A percentile compares a stretch with the other conserved stretches of the same genome.
Conservation (phyloP, 1,140 invertebrate genomes). For the Anastrepha obliqua region DNA sequence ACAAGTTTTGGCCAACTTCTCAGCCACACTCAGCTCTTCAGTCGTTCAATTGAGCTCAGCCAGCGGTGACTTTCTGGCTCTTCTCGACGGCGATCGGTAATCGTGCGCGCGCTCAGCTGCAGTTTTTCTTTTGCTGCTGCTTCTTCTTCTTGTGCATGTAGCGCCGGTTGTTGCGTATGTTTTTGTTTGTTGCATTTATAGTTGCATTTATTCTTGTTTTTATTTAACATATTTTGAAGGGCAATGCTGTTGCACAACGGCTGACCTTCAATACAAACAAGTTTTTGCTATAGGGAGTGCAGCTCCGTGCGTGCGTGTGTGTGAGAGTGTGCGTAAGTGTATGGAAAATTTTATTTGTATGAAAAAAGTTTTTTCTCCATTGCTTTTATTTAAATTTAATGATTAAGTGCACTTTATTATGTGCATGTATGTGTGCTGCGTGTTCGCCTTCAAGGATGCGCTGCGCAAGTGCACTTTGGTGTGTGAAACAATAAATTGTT, state of each 20-base stretch:
- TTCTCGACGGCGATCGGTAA: not conserved
- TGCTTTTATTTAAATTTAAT: not conserved
- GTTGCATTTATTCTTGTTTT: slow-evolving; percentile 44
- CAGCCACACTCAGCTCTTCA: not conserved
- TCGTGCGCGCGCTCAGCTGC: not conserved
- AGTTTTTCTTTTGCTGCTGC: no score
- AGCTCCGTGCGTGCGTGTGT: not conserved
- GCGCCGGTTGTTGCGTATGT: not conserved
- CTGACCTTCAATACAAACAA: slow-evolving; percentile 29
- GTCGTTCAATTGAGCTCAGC: slow-evolving; percentile 18
- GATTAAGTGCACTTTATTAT: not conserved
- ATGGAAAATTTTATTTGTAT: not conserved
- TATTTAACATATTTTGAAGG: slow-evolving; percentile 41
- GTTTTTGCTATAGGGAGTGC: not conserved
- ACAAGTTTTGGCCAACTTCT: slow-evolving; percentile 11
- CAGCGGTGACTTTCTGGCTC: not conserved
- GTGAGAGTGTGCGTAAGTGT: not conserved
- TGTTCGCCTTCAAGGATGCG: slow-evolving; percentile 12
- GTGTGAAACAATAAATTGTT: slow-evolving; percentile 41
- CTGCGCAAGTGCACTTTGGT: not conserved
- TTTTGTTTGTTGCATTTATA: slow-evolving; percentile 43
- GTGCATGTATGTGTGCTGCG: not conserved
- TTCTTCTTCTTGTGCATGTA: not conserved
- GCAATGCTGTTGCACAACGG: slow-evolving; percentile 45
- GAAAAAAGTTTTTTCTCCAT: no score